Evolutionary conservation across 2,888 invertebrate genomes (phyloP).

Genomic region (Gasteruption jaculator): DNA sequence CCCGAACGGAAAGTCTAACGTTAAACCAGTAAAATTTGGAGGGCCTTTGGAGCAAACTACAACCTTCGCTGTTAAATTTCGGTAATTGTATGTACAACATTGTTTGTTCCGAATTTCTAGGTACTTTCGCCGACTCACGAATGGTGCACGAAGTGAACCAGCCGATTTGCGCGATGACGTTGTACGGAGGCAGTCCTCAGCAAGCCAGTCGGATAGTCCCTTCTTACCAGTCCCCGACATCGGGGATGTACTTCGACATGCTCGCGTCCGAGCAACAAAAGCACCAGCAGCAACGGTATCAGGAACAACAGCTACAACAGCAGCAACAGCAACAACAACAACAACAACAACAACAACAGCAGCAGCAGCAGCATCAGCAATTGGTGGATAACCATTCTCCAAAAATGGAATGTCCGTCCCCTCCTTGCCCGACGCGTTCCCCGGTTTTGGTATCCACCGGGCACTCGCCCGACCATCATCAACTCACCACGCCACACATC

Average conservation of each 20-base stretch:
- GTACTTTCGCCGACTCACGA: slow-evolving; percentile 33
- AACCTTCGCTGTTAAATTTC: slow-evolving; percentile 1
- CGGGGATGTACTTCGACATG: slow-evolving; percentile 40
- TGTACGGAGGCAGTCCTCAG: slow-evolving; percentile 31
- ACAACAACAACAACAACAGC: slow-evolving; percentile 35
- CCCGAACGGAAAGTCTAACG: too few species aligned
- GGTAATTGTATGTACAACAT: slow-evolving; percentile 1
- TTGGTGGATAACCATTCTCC: slow-evolving; percentile 39
- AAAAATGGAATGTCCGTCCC: slow-evolving; percentile 46
- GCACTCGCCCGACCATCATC: slow-evolving; percentile 45
- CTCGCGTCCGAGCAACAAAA: slow-evolving; percentile 32
- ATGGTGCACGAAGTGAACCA: slow-evolving; percentile 33
- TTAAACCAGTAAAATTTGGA: too few species aligned
- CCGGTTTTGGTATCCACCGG: slow-evolving; percentile 39
- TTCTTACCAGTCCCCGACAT: slow-evolving; percentile 28
- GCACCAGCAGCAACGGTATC: slow-evolving; percentile 38
- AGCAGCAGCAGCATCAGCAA: slow-evolving; percentile 36
- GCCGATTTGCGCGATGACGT: slow-evolving; percentile 24
- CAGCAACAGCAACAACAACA: slow-evolving; percentile 24
- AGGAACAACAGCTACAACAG: slow-evolving; percentile 33
- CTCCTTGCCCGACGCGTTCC: slow-evolving; percentile 39
- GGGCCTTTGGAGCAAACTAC: slow-evolving; percentile 2
- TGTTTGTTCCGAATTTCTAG: slow-evolving; percentile 23
- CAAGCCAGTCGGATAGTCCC: slow-evolving; percentile 26
- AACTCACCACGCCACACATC: slow-evolving; percentile 42